Evolutionary conservation across 2,888 invertebrate genomes (phyloP).

Genomic region (Heliconius charithonia): DNA sequence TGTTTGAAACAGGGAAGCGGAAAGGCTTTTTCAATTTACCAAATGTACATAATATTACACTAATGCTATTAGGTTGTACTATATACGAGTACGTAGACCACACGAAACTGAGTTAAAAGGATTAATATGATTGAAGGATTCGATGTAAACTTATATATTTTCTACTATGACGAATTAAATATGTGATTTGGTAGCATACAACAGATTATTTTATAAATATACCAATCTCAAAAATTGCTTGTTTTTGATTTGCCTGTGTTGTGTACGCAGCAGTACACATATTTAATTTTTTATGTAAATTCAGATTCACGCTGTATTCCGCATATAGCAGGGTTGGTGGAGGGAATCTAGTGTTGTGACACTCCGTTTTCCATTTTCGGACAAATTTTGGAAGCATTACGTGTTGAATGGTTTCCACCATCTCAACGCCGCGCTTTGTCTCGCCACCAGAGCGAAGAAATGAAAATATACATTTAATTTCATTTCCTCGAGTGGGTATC

Average conservation of each 20-base stretch:
- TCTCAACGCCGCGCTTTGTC: too few species aligned
- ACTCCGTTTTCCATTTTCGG: too few species aligned
- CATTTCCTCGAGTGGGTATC: too few species aligned
- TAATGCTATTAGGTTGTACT: conserved; percentile 16
- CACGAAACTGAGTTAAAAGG: conserved; percentile 16
- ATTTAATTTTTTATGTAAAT: too few species aligned
- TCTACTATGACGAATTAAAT: background rate
- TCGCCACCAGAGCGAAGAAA: too few species aligned
- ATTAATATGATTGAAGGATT: background rate
- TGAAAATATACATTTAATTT: too few species aligned
- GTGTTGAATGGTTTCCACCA: too few species aligned
- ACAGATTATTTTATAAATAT: too few species aligned
- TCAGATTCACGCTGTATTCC: too few species aligned
- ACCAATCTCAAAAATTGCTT: background rate
- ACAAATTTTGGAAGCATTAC: too few species aligned
- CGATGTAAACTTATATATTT: background rate
- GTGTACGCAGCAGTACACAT: background rate
- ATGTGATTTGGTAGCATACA: background rate
- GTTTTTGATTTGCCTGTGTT: background rate
- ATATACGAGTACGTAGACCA: background rate
- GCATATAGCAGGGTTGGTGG: too few species aligned
- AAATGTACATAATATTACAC: background rate
- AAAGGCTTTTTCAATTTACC: conserved; percentile 23
- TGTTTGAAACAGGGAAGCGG: background rate
- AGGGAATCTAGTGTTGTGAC: too few species aligned